phyloP scores from a whole-genome alignment of 2,113 vertebrate species.

The Isichthys henryi region DNA sequence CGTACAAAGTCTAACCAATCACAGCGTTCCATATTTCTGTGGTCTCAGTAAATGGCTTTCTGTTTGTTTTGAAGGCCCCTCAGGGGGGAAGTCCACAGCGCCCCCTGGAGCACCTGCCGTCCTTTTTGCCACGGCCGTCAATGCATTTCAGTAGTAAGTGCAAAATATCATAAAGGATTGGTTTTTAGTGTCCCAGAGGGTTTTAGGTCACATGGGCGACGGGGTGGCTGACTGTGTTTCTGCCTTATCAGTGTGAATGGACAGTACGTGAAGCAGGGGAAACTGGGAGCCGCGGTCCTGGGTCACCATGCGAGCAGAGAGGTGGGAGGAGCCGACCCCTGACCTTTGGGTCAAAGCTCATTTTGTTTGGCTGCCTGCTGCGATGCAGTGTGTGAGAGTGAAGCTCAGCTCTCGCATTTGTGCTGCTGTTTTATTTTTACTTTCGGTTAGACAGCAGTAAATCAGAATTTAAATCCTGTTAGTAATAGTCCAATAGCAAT shows the following conservation, averaged over 20 bases:
- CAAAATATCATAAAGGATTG: background rate
- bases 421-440: background rate
- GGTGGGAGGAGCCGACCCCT: constrained; percentile 51
- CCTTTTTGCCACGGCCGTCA: constrained; percentile 73
- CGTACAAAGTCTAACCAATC: background rate
- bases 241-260: constrained; percentile 68
- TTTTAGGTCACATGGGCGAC: background rate
- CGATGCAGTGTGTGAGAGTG: background rate
- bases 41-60: background rate
- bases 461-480: background rate
- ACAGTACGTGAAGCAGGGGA: constrained; percentile 89
- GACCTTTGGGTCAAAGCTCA: background rate
- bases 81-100: constrained; percentile 53
- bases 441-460: background rate
- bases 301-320: constrained; percentile 77
- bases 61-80: constrained; percentile 34
- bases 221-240: constrained; percentile 29
- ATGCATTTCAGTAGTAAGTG: constrained; percentile 84
- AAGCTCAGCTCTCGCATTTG: background rate
- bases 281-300: constrained; percentile 86
- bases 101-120: constrained; percentile 56
- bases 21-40: background rate
- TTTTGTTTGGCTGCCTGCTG: background rate
- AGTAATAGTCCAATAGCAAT: background rate
- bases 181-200: background rate